phyloP scores from a whole-genome alignment of 1,140 invertebrate species.

The Rhagoletis zephyria region DNA sequence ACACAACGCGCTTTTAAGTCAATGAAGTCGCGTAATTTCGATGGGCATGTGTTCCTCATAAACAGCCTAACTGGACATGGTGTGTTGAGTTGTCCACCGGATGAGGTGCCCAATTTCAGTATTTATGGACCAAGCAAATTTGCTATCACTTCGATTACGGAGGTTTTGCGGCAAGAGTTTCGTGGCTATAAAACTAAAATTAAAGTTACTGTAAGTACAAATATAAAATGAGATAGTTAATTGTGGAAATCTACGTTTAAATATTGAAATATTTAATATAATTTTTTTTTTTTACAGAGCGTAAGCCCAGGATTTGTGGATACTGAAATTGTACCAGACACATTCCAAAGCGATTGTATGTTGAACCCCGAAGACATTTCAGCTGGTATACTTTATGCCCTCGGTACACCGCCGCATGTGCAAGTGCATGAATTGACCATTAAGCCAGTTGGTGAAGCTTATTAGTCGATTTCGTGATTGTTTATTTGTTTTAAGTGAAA shows the following conservation, averaged over 20 bases:
- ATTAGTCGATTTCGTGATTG: conserved; percentile 53
- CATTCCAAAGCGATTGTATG: conserved; percentile 57
- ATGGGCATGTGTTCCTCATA: conserved; percentile 78
- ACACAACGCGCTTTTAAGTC: conserved; percentile 79
- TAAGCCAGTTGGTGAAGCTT: conserved; percentile 66
- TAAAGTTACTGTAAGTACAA: conserved; percentile 78
- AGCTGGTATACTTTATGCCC: conserved; percentile 75
- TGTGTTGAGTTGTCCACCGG: conserved; percentile 68
- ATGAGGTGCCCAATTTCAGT: conserved; percentile 65
- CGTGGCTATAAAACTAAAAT: conserved; percentile 76
- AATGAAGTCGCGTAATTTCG: conserved; percentile 79
- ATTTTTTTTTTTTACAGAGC: conserved; percentile 72
- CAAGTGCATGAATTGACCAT: conserved; percentile 73
- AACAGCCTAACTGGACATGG: conserved; percentile 69
- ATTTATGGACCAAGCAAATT: conserved; percentile 81
- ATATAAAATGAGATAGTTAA: neutral
- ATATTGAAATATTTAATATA: neutral
- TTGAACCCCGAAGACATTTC: conserved; percentile 75
- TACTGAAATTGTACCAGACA: conserved; percentile 73
- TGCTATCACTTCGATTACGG: conserved; percentile 80
- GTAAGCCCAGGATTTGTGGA: conserved; percentile 77
- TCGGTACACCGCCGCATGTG: conserved; percentile 74
- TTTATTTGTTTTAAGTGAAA: no score
- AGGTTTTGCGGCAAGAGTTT: conserved; percentile 80
- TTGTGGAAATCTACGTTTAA: neutral